Percentiles rank a stretch among this genome's conserved stretches.
Evolutionary conservation across 2,113 vertebrate species (phyloP).

Genomic region (Salvator merianae): DNA sequence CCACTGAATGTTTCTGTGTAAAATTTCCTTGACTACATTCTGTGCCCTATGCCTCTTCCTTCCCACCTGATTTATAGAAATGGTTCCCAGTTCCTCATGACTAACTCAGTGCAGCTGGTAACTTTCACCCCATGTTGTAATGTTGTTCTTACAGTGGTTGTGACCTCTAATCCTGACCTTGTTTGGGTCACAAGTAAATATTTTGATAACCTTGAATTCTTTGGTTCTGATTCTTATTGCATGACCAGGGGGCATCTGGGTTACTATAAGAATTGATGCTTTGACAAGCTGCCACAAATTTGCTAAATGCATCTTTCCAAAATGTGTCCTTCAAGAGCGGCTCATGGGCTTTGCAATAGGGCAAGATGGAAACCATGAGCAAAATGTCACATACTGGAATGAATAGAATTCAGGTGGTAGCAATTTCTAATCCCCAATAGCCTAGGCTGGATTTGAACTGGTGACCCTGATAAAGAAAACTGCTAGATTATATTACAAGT

Average conservation of each 20-base stretch:
- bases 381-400: background rate
- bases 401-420: background rate
- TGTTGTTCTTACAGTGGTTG: background rate
- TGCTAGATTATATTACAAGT: slow-evolving; percentile 5
- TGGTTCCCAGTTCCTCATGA: background rate
- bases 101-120: background rate
- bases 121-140: background rate
- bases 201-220: slow-evolving; percentile 25
- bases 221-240: background rate
- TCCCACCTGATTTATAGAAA: background rate
- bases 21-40: background rate
- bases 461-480: background rate
- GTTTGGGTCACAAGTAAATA: slow-evolving; percentile 9
- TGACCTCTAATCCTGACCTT: background rate
- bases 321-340: background rate
- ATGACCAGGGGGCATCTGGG: background rate
- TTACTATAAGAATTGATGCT: background rate
- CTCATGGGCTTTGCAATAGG: background rate
- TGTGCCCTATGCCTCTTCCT: background rate
- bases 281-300: background rate
- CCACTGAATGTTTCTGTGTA: background rate
- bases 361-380: background rate
- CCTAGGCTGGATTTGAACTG: background rate
- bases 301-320: background rate
- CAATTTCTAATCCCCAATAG: background rate